Conservation (phyloP, 2,888 invertebrate genomes). For the Lysandra bellargus region DNA sequence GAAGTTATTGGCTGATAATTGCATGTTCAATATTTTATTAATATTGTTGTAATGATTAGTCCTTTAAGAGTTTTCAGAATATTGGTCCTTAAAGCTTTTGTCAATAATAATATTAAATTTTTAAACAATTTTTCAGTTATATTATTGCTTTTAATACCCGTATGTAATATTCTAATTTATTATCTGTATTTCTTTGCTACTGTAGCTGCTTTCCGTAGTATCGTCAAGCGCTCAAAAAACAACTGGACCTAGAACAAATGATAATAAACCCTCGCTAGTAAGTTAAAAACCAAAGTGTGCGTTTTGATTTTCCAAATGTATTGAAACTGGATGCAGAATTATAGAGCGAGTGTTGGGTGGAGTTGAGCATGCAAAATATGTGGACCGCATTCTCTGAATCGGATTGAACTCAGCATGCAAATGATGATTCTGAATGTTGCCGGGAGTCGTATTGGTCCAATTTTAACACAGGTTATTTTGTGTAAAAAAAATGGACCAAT, state of each 20-base stretch:
- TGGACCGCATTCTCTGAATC: no score
- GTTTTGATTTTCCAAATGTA: neutral
- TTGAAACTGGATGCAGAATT: neutral
- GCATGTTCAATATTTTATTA: no score
- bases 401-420: no score
- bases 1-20: no score
- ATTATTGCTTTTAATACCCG: neutral
- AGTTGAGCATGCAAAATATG: neutral
- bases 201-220: slow-evolving; percentile 71
- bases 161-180: slow-evolving; percentile 35
- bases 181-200: slow-evolving; percentile 40
- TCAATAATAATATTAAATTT: neutral
- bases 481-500: no score
- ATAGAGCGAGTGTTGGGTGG: neutral
- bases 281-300: slow-evolving; percentile 50
- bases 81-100: neutral
- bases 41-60: no score
- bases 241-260: slow-evolving; percentile 50
- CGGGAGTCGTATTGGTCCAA: no score
- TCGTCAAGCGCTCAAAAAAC: slow-evolving; percentile 59
- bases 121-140: neutral
- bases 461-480: no score
- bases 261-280: slow-evolving; percentile 59
- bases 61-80: neutral
- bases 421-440: no score